Evolutionary conservation across 2,888 invertebrate genomes (phyloP).

Genomic region (Mactromeris polynyma): DNA sequence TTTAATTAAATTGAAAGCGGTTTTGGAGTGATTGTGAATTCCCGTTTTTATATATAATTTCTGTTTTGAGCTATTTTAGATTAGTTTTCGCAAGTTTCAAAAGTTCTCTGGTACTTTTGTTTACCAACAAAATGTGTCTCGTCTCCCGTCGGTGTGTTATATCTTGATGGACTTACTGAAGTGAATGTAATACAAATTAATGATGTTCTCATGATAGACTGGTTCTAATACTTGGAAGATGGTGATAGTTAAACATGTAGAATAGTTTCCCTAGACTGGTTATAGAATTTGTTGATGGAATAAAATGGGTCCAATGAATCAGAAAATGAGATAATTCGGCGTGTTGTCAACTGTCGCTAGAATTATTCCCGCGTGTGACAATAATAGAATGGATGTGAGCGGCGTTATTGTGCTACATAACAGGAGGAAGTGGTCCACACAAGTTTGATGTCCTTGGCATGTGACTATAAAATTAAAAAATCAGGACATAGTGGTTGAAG

Average conservation of each 20-base stretch:
- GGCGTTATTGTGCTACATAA: background rate
- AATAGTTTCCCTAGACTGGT: slow-evolving; percentile 43
- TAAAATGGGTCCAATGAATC: slow-evolving; percentile 44
- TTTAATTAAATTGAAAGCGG: no score
- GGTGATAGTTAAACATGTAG: slow-evolving; percentile 45
- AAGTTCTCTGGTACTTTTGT: no score
- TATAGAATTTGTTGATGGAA: slow-evolving; percentile 24
- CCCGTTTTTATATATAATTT: no score
- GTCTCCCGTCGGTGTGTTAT: background rate
- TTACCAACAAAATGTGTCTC: background rate
- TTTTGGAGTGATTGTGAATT: no score
- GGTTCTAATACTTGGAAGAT: slow-evolving; percentile 43
- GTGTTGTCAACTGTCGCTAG: slow-evolving; percentile 30
- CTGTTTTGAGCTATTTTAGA: no score
- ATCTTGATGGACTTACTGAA: slow-evolving; percentile 28
- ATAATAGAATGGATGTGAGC: background rate
- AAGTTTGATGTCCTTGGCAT: background rate
- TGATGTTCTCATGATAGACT: slow-evolving; percentile 9
- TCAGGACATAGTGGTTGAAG: background rate
- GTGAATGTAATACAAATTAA: slow-evolving; percentile 54
- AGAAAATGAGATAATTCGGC: slow-evolving; percentile 45
- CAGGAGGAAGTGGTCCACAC: background rate
- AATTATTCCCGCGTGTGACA: slow-evolving; percentile 18
- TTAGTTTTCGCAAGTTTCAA: no score
- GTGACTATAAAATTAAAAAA: background rate